Percentiles rank a stretch among this genome's conserved stretches.
Evolutionary conservation across 2,797 vertebrate species (phyloP).

Genomic region (Dendrocincla tyrannina): DNA sequence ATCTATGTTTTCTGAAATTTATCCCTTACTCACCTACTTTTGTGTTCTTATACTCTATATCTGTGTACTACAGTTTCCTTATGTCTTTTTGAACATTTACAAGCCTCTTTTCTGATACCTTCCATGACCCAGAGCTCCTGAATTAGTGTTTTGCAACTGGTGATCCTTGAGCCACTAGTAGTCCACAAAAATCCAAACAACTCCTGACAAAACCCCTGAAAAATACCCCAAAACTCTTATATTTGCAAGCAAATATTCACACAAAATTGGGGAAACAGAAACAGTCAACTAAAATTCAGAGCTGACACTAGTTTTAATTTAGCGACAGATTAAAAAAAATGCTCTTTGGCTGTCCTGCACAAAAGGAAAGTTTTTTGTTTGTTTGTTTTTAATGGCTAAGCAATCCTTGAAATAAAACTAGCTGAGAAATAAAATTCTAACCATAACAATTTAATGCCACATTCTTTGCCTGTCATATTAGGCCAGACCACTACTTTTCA

Average conservation of each 20-base stretch:
- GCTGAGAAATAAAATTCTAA: background rate
- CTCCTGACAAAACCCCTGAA: background rate
- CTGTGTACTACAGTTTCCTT: background rate
- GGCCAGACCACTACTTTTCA: fast-evolving
- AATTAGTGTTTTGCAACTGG: background rate
- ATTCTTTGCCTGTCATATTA: background rate
- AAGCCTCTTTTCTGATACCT: background rate
- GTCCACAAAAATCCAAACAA: background rate
- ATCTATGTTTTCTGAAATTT: background rate
- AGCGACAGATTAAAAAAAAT: background rate
- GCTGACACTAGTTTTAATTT: background rate
- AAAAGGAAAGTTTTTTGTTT: background rate
- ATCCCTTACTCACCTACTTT: background rate
- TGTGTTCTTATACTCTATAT: background rate
- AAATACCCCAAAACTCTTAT: background rate
- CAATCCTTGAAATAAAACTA: background rate
- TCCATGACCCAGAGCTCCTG: background rate
- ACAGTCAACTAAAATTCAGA: background rate
- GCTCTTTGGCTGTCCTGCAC: background rate
- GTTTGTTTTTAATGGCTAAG: background rate
- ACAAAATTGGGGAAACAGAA: background rate
- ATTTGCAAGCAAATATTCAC: background rate
- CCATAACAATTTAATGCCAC: background rate
- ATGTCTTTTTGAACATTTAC: background rate
- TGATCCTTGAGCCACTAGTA: background rate